Base-by-base conservation (phyloP, 2,113 vertebrate genomes). In the Halcyon senegalensis region DNA sequence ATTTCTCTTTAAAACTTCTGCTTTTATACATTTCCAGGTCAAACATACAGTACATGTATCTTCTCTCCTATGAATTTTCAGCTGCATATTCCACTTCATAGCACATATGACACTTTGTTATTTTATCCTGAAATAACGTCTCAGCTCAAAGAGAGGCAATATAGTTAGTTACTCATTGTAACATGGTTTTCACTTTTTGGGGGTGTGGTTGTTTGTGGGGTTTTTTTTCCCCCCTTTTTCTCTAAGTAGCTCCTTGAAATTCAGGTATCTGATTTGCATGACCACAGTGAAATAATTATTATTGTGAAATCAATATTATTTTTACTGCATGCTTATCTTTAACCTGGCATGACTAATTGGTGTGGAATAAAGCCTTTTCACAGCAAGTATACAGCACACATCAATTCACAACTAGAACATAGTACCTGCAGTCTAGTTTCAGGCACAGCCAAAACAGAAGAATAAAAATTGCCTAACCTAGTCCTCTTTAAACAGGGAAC, bases 11-110 rank as follows among this genome's bases (percentile, higher is more conserved):
- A 79, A 95, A 67, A 5, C 4, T 28, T 53, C 41, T 68, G 28
- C 67, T 91, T 95, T 93, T 53, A 75, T 59, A 74, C 13, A 69
- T 87, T 95, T 96, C 63, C 75, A 83, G 73, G 69, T 78, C 77
- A 90, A 83, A 93, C 14, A 90, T 78, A 85, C 44, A 60, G 7
- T 53, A 25, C 3, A 17, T 41, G 16, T 33, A 11, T 82, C 48
- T 66, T 84, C 81, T 46, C 15, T 90, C 11, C 28, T 75, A 67
- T n/a, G 74, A 84, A 89, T 90, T 87, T 93, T 87, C 67, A 89
- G 30, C 50, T 73, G 53, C 18, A n/a, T 76, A 76, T 73, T 84
- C 21, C 15, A 87, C 23, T 79, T 13, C 7, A 41, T 25, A 76
- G 8, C 27, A 68, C 1, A 3, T 33, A 46, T 11, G 33, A 78